phyloP scores from a whole-genome alignment of 2,797 vertebrate genomes.

The Chelon auratus region DNA sequence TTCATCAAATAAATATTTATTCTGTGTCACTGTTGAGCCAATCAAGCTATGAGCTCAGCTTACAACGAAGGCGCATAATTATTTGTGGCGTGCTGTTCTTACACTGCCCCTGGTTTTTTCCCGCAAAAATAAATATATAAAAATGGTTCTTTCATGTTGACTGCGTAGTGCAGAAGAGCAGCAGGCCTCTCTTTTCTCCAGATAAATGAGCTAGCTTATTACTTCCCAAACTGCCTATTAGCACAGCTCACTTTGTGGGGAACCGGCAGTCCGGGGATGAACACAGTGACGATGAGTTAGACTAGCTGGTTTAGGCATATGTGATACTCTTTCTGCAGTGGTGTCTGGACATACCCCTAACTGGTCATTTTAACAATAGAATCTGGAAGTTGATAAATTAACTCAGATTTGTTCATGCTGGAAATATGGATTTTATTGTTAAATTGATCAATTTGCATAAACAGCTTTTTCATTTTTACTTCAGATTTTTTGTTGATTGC shows the following conservation, averaged over 20 bases:
- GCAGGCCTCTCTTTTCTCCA: slow-evolving; percentile 73
- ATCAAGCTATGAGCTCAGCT: slow-evolving; percentile 44
- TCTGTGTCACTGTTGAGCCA: slow-evolving; percentile 24
- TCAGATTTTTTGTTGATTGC: slow-evolving; percentile 5
- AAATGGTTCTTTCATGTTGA: slow-evolving; percentile 62
- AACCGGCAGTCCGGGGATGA: slow-evolving; percentile 64
- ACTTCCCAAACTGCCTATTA: slow-evolving; percentile 82
- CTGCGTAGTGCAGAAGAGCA: slow-evolving; percentile 70
- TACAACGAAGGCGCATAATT: slow-evolving; percentile 18
- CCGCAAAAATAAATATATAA: slow-evolving; percentile 5
- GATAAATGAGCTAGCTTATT: slow-evolving; percentile 78
- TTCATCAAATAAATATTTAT: slow-evolving; percentile 20
- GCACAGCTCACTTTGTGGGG: slow-evolving; percentile 72
- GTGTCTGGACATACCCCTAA: slow-evolving; percentile 5
- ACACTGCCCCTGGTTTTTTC: slow-evolving; percentile 24
- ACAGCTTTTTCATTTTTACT: slow-evolving; percentile 21
- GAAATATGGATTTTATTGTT: not conserved
- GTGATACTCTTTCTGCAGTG: slow-evolving; percentile 28
- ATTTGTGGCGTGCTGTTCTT: slow-evolving; percentile 25
- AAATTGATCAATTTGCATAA: slow-evolving; percentile 7
- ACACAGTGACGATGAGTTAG: slow-evolving; percentile 54
- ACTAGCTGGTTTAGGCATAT: slow-evolving; percentile 48
- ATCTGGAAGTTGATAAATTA: slow-evolving; percentile 31
- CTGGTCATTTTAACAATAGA: slow-evolving; percentile 26
- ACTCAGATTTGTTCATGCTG: slow-evolving; percentile 1